phyloP scores from a whole-genome alignment of 2,888 invertebrate species.

The Napeogenes sylphis region DNA sequence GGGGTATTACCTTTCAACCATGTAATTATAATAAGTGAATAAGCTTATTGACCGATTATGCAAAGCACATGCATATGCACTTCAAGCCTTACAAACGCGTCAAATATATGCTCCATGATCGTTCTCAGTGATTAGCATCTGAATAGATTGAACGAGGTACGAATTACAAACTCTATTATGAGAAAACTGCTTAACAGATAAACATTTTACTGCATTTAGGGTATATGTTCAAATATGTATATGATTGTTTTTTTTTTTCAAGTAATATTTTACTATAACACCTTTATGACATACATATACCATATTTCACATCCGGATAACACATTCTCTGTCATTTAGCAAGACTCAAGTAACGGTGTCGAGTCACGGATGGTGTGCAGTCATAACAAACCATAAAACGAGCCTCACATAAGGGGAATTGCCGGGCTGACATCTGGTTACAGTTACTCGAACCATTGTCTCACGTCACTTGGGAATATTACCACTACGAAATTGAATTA shows the following conservation, averaged over 20 bases:
- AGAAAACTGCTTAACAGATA: slow-evolving; percentile 9
- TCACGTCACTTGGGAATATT: slow-evolving; percentile 30
- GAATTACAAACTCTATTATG: slow-evolving; percentile 5
- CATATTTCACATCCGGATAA: slow-evolving; percentile 22
- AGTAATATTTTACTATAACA: background rate
- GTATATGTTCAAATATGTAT: too few relatives aligned
- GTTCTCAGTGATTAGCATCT: slow-evolving; percentile 21
- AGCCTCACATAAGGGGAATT: slow-evolving; percentile 33
- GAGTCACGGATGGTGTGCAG: slow-evolving; percentile 33
- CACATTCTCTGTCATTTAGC: slow-evolving; percentile 26
- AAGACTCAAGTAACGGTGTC: slow-evolving; percentile 29
- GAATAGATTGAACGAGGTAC: slow-evolving; percentile 16
- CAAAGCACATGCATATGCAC: slow-evolving; percentile 39
- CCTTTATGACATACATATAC: background rate
- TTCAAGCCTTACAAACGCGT: slow-evolving; percentile 31
- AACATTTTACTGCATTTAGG: background rate
- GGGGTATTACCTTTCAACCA: background rate
- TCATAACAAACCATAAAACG: slow-evolving; percentile 33
- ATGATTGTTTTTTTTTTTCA: too few relatives aligned
- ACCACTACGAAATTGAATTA: slow-evolving; percentile 22
- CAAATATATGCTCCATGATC: slow-evolving; percentile 17
- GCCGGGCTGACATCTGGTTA: slow-evolving; percentile 31
- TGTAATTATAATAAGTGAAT: slow-evolving; percentile 38
- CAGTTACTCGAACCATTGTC: slow-evolving; percentile 36
- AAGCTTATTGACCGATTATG: slow-evolving; percentile 41